These are phyloP conservation scores for Tachysurus vachellii DNA, from an alignment of 2,113 vertebrate species.

Conservation along the genomic window DNA sequence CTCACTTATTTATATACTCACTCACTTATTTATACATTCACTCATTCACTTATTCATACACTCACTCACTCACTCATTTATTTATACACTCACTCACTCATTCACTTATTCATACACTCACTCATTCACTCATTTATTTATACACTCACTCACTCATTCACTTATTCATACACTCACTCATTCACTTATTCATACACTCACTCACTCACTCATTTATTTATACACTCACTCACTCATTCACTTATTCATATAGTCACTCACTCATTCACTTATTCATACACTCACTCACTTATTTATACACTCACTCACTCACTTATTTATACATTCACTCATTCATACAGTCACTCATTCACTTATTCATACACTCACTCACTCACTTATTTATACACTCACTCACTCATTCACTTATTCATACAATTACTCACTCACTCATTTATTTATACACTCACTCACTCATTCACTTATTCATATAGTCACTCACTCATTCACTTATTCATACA, in stretches of 20 bases:
- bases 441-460: too few relatives aligned
- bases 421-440: neutral
- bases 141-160: neutral
- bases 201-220: conserved; percentile 1
- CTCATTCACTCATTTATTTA: neutral
- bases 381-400: neutral
- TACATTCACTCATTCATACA: neutral
- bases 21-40: too few relatives aligned
- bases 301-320: neutral
- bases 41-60: neutral
- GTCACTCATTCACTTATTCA: neutral
- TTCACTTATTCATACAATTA: neutral
- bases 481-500: neutral
- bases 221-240: neutral
- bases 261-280: neutral
- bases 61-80: neutral
- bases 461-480: neutral
- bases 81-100: neutral
- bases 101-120: neutral
- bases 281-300: neutral
- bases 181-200: neutral
- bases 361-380: neutral
- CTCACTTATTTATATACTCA: neutral
- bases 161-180: neutral
- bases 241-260: neutral